A percentile compares a stretch with the other conserved stretches of the same genome.
Conservation (phyloP, 2,888 invertebrate genomes). For the Ennomos erosarius region DNA sequence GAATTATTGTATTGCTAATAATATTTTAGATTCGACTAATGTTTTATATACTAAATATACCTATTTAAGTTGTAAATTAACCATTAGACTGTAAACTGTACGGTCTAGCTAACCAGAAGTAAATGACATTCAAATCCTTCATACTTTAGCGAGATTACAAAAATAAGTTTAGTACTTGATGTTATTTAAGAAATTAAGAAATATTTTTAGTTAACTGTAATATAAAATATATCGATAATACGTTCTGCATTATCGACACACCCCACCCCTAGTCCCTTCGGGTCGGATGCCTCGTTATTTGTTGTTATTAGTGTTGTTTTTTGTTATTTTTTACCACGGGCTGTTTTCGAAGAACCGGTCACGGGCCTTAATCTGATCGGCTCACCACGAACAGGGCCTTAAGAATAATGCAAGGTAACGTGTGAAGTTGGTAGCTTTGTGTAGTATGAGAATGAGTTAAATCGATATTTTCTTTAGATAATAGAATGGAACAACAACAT, state of each 20-base stretch:
- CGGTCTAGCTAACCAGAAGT: no score
- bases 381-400: conserved; percentile 70
- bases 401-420: conserved; percentile 26
- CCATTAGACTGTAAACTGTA: no score
- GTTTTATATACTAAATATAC: no score
- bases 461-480: background rate
- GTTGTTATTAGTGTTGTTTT: conserved; percentile 83
- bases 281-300: conserved; percentile 79
- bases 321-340: conserved; percentile 69
- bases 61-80: no score
- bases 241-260: conserved; percentile 51
- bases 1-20: no score
- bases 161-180: no score
- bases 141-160: no score
- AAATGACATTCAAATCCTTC: no score
- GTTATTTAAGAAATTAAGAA: no score
- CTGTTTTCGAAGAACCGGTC: conserved; percentile 80
- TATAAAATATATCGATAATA: conserved; percentile 47
- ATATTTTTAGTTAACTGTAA: background rate
- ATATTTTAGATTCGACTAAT: no score
- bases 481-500: background rate
- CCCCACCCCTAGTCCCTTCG: conserved; percentile 49
- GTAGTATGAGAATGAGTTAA: conserved; percentile 2
- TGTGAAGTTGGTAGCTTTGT: conserved; percentile 25
- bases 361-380: conserved; percentile 78